These are phyloP conservation scores for Leptura quadrifasciata DNA, from an alignment of 2,888 invertebrate species.

Conservation along the genomic window DNA sequence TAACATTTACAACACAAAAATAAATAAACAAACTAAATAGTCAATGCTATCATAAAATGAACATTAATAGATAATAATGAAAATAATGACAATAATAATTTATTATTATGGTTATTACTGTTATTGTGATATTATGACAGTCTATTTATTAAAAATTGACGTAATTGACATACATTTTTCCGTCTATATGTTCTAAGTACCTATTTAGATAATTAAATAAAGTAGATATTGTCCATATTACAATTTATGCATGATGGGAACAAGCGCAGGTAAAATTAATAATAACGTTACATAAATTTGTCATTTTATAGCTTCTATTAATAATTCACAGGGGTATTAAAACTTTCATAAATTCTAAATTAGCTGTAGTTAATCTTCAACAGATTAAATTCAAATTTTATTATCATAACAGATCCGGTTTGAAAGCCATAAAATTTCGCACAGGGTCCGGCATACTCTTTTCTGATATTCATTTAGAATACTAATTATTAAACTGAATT, in stretches of 20 bases:
- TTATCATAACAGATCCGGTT: neutral
- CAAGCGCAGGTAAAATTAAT: slow-evolving; percentile 23
- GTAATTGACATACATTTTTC: too few species aligned
- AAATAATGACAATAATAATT: too few species aligned
- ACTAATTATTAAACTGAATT: neutral
- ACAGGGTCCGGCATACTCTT: neutral
- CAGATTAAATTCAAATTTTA: slow-evolving; percentile 7
- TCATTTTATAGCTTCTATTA: slow-evolving; percentile 12
- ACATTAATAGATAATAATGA: too few species aligned
- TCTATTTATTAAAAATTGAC: too few species aligned
- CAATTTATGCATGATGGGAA: neutral
- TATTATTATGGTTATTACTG: too few species aligned
- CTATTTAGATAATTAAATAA: too few species aligned
- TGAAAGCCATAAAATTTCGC: neutral
- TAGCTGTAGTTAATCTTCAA: slow-evolving; percentile 4
- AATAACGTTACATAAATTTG: slow-evolving; percentile 8
- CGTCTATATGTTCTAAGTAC: too few species aligned
- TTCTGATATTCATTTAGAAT: neutral
- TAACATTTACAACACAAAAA: too few species aligned
- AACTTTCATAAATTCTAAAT: slow-evolving; percentile 16
- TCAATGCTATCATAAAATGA: too few species aligned
- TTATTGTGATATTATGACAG: too few species aligned
- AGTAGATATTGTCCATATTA: too few species aligned
- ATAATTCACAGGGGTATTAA: slow-evolving; percentile 9
- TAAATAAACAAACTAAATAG: too few species aligned